Evolutionary conservation across 1,140 invertebrate species (phyloP).

Genomic region (Odontomachus brunneus): DNA sequence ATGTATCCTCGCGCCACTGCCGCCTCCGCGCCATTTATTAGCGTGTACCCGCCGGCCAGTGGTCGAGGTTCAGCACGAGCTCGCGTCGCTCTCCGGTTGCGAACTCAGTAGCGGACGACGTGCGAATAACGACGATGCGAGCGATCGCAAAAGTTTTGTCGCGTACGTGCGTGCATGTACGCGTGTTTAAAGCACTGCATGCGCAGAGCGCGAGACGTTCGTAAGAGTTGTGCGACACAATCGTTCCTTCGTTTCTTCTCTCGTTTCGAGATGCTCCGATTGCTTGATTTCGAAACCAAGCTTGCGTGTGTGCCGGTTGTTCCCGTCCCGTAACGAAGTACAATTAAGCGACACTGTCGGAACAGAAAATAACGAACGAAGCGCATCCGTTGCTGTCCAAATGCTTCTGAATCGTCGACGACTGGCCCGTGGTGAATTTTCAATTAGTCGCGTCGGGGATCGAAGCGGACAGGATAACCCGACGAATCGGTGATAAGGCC

Average conservation of each 20-base stretch:
- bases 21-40: conserved; percentile 76
- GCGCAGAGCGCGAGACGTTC: too few species aligned
- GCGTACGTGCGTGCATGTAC: too few species aligned
- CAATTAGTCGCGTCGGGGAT: conserved; percentile 70
- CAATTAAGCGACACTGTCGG: conserved; percentile 30
- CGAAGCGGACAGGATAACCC: conserved; percentile 48
- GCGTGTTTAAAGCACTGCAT: too few species aligned
- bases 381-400: conserved; percentile 19
- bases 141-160: too few species aligned
- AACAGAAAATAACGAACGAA: conserved; percentile 41
- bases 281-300: conserved; percentile 20
- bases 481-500: not conserved
- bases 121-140: not conserved
- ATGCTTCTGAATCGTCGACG: conserved; percentile 54
- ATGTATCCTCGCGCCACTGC: conserved; percentile 74
- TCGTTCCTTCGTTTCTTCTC: conserved; percentile 1
- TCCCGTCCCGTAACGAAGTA: conserved; percentile 38
- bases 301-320: conserved; percentile 30
- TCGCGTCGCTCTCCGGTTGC: conserved; percentile 7
- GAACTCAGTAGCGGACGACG: conserved; percentile 11
- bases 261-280: conserved; percentile 10
- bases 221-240: not conserved
- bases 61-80: conserved; percentile 56
- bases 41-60: conserved; percentile 66
- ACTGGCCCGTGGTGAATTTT: conserved; percentile 69